Conservation (phyloP, 2,888 invertebrate species). For the Thecophora atra region DNA sequence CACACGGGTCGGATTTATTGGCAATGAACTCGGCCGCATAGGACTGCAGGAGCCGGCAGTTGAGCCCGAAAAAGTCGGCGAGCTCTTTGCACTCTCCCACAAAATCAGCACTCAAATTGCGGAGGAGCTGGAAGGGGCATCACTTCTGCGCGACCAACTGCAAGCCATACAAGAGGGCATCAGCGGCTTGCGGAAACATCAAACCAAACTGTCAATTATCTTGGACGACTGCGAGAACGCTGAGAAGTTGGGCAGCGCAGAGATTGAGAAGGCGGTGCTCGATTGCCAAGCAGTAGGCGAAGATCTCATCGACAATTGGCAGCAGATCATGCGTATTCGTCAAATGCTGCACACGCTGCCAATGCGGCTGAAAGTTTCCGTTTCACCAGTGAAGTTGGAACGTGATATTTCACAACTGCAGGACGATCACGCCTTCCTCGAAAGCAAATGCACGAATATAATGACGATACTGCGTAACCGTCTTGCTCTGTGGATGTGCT, state of each 20-base stretch:
- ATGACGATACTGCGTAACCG: conserved; percentile 73
- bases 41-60: conserved; percentile 74
- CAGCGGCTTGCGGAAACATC: conserved; percentile 74
- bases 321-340: conserved; percentile 78
- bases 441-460: conserved; percentile 76
- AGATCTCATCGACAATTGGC: conserved; percentile 78
- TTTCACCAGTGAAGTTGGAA: conserved; percentile 81
- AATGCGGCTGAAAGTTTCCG: conserved; percentile 77
- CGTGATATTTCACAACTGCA: conserved; percentile 78
- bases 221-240: conserved; percentile 79
- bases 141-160: conserved; percentile 78
- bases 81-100: conserved; percentile 75
- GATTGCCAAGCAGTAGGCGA: conserved; percentile 78
- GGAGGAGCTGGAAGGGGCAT: conserved; percentile 81
- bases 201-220: conserved; percentile 72
- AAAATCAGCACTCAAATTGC: conserved; percentile 76
- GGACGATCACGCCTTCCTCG: conserved; percentile 78
- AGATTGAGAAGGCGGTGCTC: conserved; percentile 78
- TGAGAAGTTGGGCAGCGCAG: conserved; percentile 78
- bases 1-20: conserved; percentile 78
- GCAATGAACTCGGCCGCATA: conserved; percentile 80
- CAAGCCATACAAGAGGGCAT: conserved; percentile 78
- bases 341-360: conserved; percentile 83
- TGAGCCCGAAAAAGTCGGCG: conserved; percentile 82
- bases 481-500: conserved; percentile 78